Evolutionary conservation across 2,888 invertebrate genomes (phyloP).

Genomic region (Harpalus rufipes): DNA sequence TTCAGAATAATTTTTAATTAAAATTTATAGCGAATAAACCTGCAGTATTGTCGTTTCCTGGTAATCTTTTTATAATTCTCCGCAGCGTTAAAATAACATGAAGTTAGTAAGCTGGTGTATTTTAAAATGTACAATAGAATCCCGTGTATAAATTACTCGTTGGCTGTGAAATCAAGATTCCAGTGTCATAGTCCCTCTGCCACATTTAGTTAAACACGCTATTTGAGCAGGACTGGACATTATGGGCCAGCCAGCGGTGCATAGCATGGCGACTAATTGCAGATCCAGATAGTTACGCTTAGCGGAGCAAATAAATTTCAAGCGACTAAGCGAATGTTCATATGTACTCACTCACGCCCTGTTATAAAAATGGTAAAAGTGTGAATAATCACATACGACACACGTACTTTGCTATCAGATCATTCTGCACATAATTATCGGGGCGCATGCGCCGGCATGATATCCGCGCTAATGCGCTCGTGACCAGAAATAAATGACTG

Average conservation of each 20-base stretch:
- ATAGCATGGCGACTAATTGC: conserved; percentile 70
- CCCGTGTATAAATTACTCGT: conserved; percentile 51
- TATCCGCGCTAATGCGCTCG: conserved; percentile 11
- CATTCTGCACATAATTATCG: conserved; percentile 43
- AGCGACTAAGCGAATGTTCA: conserved; percentile 52
- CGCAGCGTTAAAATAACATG: conserved; percentile 47
- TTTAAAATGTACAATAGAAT: conserved; percentile 34
- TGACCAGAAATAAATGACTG: conserved; percentile 51
- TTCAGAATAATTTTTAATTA: too few relatives aligned
- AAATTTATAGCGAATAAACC: too few relatives aligned
- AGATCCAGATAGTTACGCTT: conserved; percentile 73
- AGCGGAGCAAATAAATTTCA: conserved; percentile 72
- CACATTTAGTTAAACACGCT: conserved; percentile 65
- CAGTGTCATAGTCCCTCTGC: conserved; percentile 59
- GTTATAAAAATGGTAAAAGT: conserved; percentile 43
- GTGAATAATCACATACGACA: conserved; percentile 52
- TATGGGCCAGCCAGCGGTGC: conserved; percentile 61
- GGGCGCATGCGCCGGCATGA: conserved; percentile 31
- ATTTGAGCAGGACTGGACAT: conserved; percentile 65
- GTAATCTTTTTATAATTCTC: too few relatives aligned
- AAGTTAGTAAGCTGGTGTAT: conserved; percentile 36
- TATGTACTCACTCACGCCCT: conserved; percentile 7
- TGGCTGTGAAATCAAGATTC: conserved; percentile 63
- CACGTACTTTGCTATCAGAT: conserved; percentile 44
- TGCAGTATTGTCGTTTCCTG: too few relatives aligned